These are phyloP conservation scores for Lasioglossum leucozonium DNA, from an alignment of 2,888 invertebrate genomes.

Conservation along the genomic window DNA sequence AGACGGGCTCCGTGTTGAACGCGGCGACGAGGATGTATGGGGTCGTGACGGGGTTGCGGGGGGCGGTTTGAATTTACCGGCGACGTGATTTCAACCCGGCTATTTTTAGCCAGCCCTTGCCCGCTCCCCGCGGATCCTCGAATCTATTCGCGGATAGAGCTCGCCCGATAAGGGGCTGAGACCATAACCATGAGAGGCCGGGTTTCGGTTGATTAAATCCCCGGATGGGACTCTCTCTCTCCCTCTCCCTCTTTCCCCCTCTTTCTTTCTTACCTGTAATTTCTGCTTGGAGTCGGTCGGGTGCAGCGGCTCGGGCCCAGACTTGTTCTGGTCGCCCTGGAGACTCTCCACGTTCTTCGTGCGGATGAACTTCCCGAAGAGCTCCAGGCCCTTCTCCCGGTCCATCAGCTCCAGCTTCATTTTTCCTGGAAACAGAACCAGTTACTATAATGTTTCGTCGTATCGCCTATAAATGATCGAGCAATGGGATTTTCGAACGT, in stretches of 20 bases:
- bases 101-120: background rate
- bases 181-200: background rate
- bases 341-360: constrained; percentile 93
- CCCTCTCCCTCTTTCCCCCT: background rate
- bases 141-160: background rate
- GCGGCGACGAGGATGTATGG: background rate
- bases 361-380: constrained; percentile 93
- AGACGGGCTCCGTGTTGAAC: background rate
- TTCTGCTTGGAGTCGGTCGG: constrained; percentile 88
- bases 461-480: no score
- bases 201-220: constrained; percentile 1
- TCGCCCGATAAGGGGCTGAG: background rate
- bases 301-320: constrained; percentile 83
- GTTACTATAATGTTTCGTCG: background rate
- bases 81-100: background rate
- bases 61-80: constrained; percentile 2
- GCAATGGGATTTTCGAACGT: no score
- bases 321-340: constrained; percentile 85
- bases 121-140: background rate
- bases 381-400: constrained; percentile 89
- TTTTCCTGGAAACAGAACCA: constrained; percentile 78
- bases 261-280: constrained; percentile 87
- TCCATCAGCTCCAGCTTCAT: constrained; percentile 87
- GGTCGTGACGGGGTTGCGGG: background rate
- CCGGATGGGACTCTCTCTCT: background rate